Percentiles rank a stretch among this genome's conserved stretches.
These are phyloP conservation scores for Drosophila suboccidentalis DNA, from an alignment of 2,888 invertebrate species.

Conservation along the genomic window DNA sequence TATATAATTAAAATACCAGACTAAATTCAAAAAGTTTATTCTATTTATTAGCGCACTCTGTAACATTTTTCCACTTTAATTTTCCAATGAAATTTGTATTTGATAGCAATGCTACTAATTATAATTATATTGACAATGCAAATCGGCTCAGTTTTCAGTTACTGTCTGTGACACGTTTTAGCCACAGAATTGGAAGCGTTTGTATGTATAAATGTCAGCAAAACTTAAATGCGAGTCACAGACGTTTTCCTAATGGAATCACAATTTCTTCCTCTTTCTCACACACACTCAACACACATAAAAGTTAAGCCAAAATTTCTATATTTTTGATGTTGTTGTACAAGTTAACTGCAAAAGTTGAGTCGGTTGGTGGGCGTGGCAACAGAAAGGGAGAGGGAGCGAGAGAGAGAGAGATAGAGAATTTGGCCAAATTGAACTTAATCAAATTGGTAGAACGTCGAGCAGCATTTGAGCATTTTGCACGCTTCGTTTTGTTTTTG, in stretches of 20 bases:
- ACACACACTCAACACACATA: slow-evolving; percentile 16
- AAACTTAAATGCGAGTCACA: slow-evolving; percentile 76
- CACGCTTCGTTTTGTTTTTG: slow-evolving; percentile 67
- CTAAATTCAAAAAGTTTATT: neutral
- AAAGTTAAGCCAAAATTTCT: slow-evolving; percentile 56
- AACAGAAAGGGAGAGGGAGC: slow-evolving; percentile 28
- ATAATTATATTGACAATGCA: slow-evolving; percentile 54
- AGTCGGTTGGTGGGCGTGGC: slow-evolving; percentile 57
- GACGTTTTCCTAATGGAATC: slow-evolving; percentile 79
- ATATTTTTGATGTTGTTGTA: slow-evolving; percentile 49
- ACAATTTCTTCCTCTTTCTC: slow-evolving; percentile 58
- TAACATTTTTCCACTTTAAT: slow-evolving; percentile 19
- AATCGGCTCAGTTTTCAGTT: slow-evolving; percentile 32
- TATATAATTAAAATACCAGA: neutral
- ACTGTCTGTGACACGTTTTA: slow-evolving; percentile 40
- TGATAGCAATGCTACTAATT: slow-evolving; percentile 35
- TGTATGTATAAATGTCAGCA: slow-evolving; percentile 49
- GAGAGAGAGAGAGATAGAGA: neutral
- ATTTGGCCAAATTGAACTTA: slow-evolving; percentile 72
- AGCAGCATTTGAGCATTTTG: slow-evolving; percentile 62
- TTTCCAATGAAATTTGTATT: slow-evolving; percentile 38
- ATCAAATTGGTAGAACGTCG: slow-evolving; percentile 66
- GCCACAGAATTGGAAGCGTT: slow-evolving; percentile 17
- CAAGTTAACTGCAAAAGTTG: slow-evolving; percentile 76
- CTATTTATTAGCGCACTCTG: neutral